phyloP scores from a whole-genome alignment of 2,113 vertebrate genomes.

The Rhinichthys klamathensis region DNA sequence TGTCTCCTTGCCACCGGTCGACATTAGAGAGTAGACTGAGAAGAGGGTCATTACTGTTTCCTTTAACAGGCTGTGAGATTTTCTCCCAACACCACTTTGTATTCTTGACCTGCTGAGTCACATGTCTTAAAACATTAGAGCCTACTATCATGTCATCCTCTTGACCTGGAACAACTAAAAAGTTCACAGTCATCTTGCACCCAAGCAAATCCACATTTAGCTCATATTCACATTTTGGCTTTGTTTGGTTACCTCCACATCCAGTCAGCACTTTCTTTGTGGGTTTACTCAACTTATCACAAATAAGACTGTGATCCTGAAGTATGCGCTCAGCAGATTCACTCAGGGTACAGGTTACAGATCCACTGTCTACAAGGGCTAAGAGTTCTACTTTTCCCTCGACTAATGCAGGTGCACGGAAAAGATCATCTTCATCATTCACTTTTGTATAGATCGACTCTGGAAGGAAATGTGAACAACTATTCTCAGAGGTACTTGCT shows the following conservation, averaged over 20 bases:
- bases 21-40: too few relatives aligned
- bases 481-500: background rate
- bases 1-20: background rate
- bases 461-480: background rate
- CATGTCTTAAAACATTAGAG: slow-evolving; percentile 15
- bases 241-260: background rate
- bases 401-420: background rate
- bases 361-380: background rate
- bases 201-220: slow-evolving; percentile 17
- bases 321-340: background rate
- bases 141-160: slow-evolving; percentile 12
- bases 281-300: background rate
- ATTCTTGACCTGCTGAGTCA: background rate
- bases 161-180: slow-evolving; percentile 1
- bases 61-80: background rate
- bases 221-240: background rate
- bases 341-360: background rate
- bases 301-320: background rate
- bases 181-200: slow-evolving; percentile 15
- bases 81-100: slow-evolving; percentile 23
- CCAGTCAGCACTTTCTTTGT: slow-evolving; percentile 4
- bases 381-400: background rate
- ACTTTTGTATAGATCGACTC: background rate
- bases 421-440: background rate
- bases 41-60: background rate